These are phyloP conservation scores for Anas capensis DNA, from an alignment of 2,797 vertebrate species.

Conservation along the genomic window DNA sequence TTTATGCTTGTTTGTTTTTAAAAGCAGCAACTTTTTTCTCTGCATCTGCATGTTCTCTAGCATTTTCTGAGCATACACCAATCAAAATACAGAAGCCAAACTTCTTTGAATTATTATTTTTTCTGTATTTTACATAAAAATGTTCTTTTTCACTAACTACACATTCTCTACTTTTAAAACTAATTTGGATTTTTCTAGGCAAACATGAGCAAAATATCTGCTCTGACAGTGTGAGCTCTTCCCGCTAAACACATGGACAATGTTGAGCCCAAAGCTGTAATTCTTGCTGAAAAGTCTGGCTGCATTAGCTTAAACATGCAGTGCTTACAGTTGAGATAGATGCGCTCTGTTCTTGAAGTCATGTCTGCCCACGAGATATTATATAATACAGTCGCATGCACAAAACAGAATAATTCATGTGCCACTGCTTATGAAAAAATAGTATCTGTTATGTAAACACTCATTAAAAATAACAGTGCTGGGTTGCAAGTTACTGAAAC, in stretches of 20 bases:
- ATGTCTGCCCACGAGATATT: neutral
- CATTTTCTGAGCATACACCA: neutral
- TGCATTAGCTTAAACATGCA: fast-evolving
- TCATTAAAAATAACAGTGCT: neutral
- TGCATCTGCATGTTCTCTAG: fast-evolving
- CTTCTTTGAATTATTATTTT: neutral
- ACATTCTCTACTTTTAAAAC: neutral
- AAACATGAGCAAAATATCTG: neutral
- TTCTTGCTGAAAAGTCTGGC: neutral
- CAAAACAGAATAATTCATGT: neutral
- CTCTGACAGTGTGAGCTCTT: neutral
- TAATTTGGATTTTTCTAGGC: neutral
- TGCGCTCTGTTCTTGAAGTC: no score
- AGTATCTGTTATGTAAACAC: neutral
- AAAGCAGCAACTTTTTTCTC: neutral
- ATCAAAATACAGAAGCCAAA: fast-evolving
- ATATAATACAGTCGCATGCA: fast-evolving
- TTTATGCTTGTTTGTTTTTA: neutral
- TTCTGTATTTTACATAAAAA: neutral
- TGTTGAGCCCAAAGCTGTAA: neutral
- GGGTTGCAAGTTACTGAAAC: neutral
- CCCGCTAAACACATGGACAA: neutral
- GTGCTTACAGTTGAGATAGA: neutral
- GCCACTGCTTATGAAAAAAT: neutral
- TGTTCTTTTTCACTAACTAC: neutral